Evolutionary conservation across 2,113 vertebrate species (phyloP).

Genomic region (Mastomys coucha): DNA sequence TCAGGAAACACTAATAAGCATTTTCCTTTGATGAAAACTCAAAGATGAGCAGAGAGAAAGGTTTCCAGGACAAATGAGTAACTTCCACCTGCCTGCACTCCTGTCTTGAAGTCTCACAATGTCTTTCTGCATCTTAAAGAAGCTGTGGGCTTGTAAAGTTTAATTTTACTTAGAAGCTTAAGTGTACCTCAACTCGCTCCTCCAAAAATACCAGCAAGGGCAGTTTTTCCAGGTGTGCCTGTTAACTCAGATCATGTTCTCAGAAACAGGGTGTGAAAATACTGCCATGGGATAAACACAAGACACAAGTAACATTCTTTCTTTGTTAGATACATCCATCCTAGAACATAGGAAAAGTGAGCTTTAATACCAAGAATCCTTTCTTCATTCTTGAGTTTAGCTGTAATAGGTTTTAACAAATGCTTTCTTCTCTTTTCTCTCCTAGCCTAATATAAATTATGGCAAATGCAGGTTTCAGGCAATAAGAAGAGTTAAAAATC

Average conservation of each 20-base stretch:
- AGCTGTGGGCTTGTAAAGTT: not conserved
- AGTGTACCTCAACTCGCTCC: not conserved
- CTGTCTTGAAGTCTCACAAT: not conserved
- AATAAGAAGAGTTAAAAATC: not conserved
- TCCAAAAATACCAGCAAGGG: not conserved
- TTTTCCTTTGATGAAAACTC: not conserved
- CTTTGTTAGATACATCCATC: not conserved
- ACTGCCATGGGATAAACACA: not conserved
- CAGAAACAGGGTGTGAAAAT: not conserved
- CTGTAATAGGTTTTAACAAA: not conserved
- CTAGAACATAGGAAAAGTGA: not conserved
- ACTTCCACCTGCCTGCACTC: not conserved
- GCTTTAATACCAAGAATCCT: not conserved
- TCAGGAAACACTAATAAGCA: not conserved
- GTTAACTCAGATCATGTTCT: not conserved
- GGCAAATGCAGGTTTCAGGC: not conserved
- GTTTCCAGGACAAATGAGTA: constrained; percentile 25
- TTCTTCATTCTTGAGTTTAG: not conserved
- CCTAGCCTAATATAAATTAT: not conserved
- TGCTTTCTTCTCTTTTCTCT: not conserved
- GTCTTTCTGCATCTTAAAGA: constrained; percentile 12
- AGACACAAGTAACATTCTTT: not conserved
- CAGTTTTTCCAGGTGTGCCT: not conserved
- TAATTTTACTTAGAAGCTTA: not conserved
- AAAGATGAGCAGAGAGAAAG: not conserved